phyloP scores from a whole-genome alignment of 2,888 invertebrate species.

The Aphidoletes aphidimyza region DNA sequence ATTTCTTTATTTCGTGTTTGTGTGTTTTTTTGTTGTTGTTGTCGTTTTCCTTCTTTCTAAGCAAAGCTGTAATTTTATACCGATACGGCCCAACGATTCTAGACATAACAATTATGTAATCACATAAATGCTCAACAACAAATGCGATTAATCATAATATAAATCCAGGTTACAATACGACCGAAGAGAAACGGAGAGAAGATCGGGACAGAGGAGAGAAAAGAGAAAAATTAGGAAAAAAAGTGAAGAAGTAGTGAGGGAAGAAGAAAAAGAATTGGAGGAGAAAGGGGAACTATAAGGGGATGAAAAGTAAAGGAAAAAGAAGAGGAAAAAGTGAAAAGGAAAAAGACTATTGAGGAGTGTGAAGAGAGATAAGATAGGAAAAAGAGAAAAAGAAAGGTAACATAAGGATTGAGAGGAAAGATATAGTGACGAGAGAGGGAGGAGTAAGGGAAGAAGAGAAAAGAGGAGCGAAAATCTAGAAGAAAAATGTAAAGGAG shows the following conservation, averaged over 20 bases:
- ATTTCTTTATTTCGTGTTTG: not conserved
- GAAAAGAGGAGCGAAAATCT: not conserved
- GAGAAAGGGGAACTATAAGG: too few species aligned
- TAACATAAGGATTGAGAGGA: too few species aligned
- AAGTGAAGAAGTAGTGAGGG: too few species aligned
- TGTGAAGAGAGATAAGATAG: not conserved
- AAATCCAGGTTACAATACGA: not conserved
- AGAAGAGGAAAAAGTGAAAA: not conserved
- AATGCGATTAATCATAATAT: constrained; percentile 46
- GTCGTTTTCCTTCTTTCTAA: not conserved
- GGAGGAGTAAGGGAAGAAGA: not conserved
- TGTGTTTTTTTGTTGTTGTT: not conserved
- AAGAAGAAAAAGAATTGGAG: too few species aligned
- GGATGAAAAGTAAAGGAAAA: too few species aligned
- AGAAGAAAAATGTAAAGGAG: too few species aligned
- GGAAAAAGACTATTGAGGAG: not conserved
- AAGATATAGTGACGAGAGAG: too few species aligned
- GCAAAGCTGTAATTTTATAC: constrained; percentile 29
- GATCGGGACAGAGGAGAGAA: too few species aligned
- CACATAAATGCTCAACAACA: constrained; percentile 22
- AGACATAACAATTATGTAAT: constrained; percentile 48
- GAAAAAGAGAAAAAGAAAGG: not conserved
- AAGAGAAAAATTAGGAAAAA: too few species aligned
- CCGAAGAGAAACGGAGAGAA: too few species aligned
- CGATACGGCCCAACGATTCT: not conserved